Base-by-base conservation (phyloP, 2,113 vertebrate species). In the Pao palembangensis region DNA sequence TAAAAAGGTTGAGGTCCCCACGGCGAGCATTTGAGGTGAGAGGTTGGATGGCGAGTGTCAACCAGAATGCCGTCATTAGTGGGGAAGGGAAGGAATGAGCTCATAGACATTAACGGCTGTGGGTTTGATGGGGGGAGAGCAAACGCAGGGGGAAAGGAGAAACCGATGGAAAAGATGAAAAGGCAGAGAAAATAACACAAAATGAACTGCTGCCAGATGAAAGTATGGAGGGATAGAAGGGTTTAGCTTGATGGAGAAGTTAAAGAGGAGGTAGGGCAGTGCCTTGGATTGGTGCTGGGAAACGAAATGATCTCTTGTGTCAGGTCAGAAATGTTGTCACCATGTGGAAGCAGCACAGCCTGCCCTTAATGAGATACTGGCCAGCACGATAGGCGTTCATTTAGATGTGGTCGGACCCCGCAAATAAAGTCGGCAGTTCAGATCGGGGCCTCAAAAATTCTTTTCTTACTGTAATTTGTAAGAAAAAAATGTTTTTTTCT, bases 111-210 rank as follows among this genome's bases (percentile, higher is more conserved):
- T 77, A 86, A 82, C 43, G 78, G 83, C 82, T 85, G 85, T 42
- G 72, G 83, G 77, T 87, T 88, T 58, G 67, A 82, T 41, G 34
- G 76, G 71, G 73, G 49, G 76, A 70, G 74, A 58, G 58, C 58
- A 64, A 50, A 61, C 25, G 10, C 50, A 61, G 21, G 58, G 47
- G 60, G 55, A 74, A 71, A 72, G 62, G 69, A 65, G 69, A 73
- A 78, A 79, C 73, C 61, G 72, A 86, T 87, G 89, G 89, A 90
- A 91, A 90, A 88, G 87, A 88, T 90, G 88, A 90, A 87, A 88
- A 79, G 83, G 76, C 71, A 78, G 71, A 71, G 83, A 82, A 81
- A 79, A 86, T 85, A 85, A 75, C 71, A 83, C 76, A 80, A 76
- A 65, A 66, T 55, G 58, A 80, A 41, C 56, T 21, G 11, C 54